A percentile compares a stretch with the other conserved stretches of the same genome.
Evolutionary conservation across 1,140 invertebrate species (phyloP).

Genomic region (Pomacea maculata): DNA sequence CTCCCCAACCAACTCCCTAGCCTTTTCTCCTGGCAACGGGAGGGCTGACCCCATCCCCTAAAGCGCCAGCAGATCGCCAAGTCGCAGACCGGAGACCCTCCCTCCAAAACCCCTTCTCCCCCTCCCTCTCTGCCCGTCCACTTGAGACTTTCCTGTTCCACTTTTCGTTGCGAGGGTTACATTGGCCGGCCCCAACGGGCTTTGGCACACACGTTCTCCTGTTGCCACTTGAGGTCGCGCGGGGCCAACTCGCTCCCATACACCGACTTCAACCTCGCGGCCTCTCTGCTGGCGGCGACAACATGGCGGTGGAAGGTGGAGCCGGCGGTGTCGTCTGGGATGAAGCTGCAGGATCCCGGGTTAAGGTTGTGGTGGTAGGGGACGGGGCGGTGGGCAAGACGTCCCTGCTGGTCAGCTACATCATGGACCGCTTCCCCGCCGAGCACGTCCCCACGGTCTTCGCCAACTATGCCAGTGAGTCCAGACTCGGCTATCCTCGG

Average conservation of each 20-base stretch:
- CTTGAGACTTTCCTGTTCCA: too few relatives aligned
- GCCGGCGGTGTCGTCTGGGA: neutral
- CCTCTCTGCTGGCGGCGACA: neutral
- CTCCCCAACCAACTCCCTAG: too few relatives aligned
- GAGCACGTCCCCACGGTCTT: conserved; percentile 49
- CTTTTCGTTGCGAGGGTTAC: too few relatives aligned
- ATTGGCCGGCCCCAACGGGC: too few relatives aligned
- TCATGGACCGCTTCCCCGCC: conserved; percentile 42
- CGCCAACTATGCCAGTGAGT: conserved; percentile 37
- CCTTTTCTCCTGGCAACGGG: too few relatives aligned
- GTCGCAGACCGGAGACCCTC: too few relatives aligned
- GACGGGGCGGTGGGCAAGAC: conserved; percentile 88
- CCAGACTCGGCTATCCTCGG: too few relatives aligned
- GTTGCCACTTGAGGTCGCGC: neutral
- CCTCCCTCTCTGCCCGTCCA: too few relatives aligned
- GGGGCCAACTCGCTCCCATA: neutral
- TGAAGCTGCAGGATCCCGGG: conserved; percentile 16
- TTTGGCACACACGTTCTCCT: too few relatives aligned
- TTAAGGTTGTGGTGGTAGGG: conserved; percentile 92
- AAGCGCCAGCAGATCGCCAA: too few relatives aligned
- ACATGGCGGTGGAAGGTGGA: conserved; percentile 1
- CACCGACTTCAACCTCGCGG: neutral
- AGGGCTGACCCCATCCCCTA: too few relatives aligned
- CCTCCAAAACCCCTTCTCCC: too few relatives aligned
- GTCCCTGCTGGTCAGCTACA: conserved; percentile 46